Evolutionary conservation across 2,797 vertebrate species (phyloP), one percentile per base, ranked within the genome.

Genomic region (Lutjanus campechanus): DNA sequence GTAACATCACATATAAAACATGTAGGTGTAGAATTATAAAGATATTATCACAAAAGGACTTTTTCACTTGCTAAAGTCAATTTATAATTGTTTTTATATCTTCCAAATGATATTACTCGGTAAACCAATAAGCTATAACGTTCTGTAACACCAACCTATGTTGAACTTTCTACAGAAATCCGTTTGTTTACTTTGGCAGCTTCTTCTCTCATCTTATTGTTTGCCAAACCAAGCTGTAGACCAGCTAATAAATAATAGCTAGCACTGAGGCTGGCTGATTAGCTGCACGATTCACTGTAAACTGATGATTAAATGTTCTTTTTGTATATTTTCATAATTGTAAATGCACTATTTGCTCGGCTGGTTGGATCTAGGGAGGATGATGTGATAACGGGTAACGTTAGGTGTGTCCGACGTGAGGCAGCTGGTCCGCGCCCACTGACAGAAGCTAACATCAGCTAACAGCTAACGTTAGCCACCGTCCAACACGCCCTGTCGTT

Each of bases 381-480:
- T 71, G 70, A 73, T 40, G 72, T 58, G 68, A 84, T 86, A 80
- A 80, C 79, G 71, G 80, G 76, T 10, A 87, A 64, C 61, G 70
- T 69, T 76, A 93, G 91, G 91, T 87, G 92, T 93, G 91, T 93
- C 90, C 83, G 77, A 19, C 76, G 81, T 60, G 65, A 58, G 50
- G 76, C 29, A 29, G 29, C 73, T 59, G 55, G 58, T 85, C 86
- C 83, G 81, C 83, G 74, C 77, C 69, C 81, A 82, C 72, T 36
- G 70, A 36, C 5, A 47, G 46, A 4, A 73, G 89, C 87, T 85
- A 88, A 63, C 80, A 7, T n/a, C 44, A 36, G 86, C 85, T 81
- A 87, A 22, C 66, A 2, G 82, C 79, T 86, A 85, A 41, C 75
- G 25, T 1, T 59, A 56, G 49, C 68, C 62, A 8, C 8, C 16